Evolutionary conservation across 2,888 invertebrate species (phyloP).

Genomic region (Gryllus longicercus): DNA sequence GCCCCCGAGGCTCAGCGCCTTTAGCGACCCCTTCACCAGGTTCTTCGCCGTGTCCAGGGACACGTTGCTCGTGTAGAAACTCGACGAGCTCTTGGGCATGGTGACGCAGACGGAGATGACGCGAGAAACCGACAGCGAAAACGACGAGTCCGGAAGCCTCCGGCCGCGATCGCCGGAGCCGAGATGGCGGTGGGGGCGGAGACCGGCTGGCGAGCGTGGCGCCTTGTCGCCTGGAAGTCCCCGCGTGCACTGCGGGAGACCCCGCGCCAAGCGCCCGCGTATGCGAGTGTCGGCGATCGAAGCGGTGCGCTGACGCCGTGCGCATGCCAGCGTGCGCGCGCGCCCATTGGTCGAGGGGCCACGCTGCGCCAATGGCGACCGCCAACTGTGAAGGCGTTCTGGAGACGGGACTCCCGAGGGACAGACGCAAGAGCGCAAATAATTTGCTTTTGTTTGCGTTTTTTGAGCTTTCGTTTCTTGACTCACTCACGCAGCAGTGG

Average conservation of each 20-base stretch:
- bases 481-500: no score
- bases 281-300: not conserved
- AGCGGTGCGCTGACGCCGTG: not conserved
- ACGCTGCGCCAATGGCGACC: not conserved
- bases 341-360: not conserved
- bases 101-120: not conserved
- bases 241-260: not conserved
- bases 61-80: slow-evolving; percentile 35
- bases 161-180: not conserved
- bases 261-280: not conserved
- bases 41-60: slow-evolving; percentile 37
- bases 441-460: no score
- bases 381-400: no score
- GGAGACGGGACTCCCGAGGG: no score
- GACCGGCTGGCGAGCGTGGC: not conserved
- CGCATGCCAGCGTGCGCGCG: not conserved
- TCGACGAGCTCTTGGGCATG: slow-evolving; percentile 30
- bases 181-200: not conserved
- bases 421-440: no score
- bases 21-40: slow-evolving; percentile 36
- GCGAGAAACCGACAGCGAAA: not conserved
- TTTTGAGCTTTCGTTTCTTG: no score
- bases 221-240: not conserved
- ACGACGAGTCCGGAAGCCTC: no score
- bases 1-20: slow-evolving; percentile 34